Evolutionary conservation across 2,113 vertebrate genomes (phyloP), one percentile per base, ranked within the genome.

Genomic region (Corvus moneduloides): DNA sequence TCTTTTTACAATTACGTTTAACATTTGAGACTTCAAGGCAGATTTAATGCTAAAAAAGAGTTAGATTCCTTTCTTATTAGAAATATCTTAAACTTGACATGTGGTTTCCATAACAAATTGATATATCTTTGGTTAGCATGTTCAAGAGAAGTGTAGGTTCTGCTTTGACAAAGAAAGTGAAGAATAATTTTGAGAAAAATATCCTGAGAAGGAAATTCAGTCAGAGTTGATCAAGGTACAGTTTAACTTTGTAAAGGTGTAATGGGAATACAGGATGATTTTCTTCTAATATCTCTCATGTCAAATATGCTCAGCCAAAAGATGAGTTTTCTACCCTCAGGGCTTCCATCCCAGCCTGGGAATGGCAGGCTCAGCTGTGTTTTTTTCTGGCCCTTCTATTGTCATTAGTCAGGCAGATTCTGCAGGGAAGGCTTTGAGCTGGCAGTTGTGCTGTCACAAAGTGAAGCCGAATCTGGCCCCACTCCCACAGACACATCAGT

Each of bases 1-100:
- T 84, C 61, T 90, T 95, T 93, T 94, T 87, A 72, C 52, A 94
- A 90, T 78, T 93, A 81, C 5, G 1, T 68, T 77, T 68, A 81
- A 72, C 56, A 81, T 88, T 84, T 92, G 48, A 90, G 68, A 87
- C 22, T 16, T 52, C 23, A 73, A 80, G 46, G 48, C 30, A 91
- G 55, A 90, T 81, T 77, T 48, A 84, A n/a, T 56, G 35, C 41
- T 64, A 78, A 74, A 90, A 87, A 61, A 56, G 11, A n/a, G 26
- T 55, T 44, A 41, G n/a, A 90, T 94, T 94, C n/a, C 56, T 78
- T 92, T 81, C 76, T 67, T 51, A 75, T 46, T 84, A 87, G 56
- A 90, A 87, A 54, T 78, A 63, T 35, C 41, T 84, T 90, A 56
- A 59, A 75, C 35, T 52, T 88, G 44, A 89, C 68, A 91, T 21